Evolutionary conservation across 2,888 invertebrate species (phyloP).

Genomic region (Eulithis testata): DNA sequence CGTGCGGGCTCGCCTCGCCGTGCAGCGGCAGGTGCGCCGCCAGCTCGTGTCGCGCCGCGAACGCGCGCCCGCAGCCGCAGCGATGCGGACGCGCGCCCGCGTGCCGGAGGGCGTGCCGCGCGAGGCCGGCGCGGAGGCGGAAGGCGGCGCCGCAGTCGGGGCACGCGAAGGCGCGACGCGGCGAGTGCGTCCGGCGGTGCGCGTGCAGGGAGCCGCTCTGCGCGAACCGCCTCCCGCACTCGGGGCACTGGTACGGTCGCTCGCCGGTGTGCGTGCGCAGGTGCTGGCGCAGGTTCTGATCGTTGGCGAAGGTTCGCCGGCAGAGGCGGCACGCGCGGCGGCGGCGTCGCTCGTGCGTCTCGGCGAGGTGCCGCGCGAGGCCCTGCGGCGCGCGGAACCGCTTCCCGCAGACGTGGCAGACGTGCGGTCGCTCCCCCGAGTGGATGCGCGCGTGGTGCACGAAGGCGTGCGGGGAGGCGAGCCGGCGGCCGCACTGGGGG

Average conservation of each 20-base stretch:
- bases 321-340: conserved; percentile 84
- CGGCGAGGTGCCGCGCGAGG: conserved; percentile 85
- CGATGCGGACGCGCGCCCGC: conserved; percentile 86
- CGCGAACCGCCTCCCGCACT: conserved; percentile 86
- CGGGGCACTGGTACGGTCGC: conserved; percentile 82
- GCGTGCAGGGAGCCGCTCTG: conserved; percentile 87
- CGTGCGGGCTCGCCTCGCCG: conserved; percentile 81
- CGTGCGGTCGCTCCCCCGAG: conserved; percentile 87
- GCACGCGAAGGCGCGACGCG: conserved; percentile 84
- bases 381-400: conserved; percentile 87
- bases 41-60: conserved; percentile 85
- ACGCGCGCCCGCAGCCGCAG: conserved; percentile 84
- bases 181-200: conserved; percentile 85
- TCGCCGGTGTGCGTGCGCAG: conserved; percentile 85
- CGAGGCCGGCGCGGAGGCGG: conserved; percentile 82
- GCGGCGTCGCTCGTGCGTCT: conserved; percentile 86
- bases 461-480: conserved; percentile 86
- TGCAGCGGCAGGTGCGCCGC: conserved; percentile 83
- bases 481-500: conserved; percentile 69
- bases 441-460: conserved; percentile 86
- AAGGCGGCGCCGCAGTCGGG: conserved; percentile 86
- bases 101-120: conserved; percentile 85
- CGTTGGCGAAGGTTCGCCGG: conserved; percentile 83
- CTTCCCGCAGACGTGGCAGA: conserved; percentile 87
- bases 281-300: conserved; percentile 85